phyloP scores from a whole-genome alignment of 2,113 vertebrate species.

The Lasiurus cinereus region DNA sequence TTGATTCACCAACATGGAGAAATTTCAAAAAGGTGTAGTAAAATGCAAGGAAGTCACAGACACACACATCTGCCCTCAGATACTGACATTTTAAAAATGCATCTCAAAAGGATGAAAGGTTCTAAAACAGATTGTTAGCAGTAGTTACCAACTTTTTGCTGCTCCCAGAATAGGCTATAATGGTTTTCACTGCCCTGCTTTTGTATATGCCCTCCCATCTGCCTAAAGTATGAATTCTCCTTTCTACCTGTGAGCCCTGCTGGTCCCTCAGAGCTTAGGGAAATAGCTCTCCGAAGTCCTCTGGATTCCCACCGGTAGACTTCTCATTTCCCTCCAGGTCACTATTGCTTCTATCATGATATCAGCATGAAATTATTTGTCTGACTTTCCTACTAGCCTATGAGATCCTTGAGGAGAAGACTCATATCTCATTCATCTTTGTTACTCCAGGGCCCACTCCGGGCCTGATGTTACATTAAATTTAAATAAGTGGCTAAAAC shows the following conservation, averaged over 20 bases:
- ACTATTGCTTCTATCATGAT: neutral
- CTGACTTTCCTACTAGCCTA: neutral
- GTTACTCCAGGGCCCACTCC: neutral
- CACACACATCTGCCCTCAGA: neutral
- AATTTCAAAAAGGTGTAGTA: neutral
- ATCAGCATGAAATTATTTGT: neutral
- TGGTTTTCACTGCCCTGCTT: neutral
- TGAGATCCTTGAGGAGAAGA: neutral
- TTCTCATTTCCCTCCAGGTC: neutral
- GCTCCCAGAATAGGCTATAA: neutral
- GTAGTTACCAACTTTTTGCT: neutral
- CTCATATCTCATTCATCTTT: neutral
- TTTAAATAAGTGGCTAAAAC: neutral
- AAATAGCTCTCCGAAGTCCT: neutral
- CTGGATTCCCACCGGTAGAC: neutral
- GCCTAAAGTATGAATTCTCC: neutral
- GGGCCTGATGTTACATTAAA: neutral
- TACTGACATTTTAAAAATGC: neutral
- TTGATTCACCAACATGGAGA: neutral
- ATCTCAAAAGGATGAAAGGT: neutral
- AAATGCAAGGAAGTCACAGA: neutral
- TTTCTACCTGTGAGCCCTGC: neutral
- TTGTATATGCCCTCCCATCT: neutral
- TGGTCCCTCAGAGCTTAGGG: accelerated
- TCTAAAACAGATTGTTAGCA: neutral